Conservation (phyloP, 2,888 invertebrate genomes). For the Drosophila mayaguana region DNA sequence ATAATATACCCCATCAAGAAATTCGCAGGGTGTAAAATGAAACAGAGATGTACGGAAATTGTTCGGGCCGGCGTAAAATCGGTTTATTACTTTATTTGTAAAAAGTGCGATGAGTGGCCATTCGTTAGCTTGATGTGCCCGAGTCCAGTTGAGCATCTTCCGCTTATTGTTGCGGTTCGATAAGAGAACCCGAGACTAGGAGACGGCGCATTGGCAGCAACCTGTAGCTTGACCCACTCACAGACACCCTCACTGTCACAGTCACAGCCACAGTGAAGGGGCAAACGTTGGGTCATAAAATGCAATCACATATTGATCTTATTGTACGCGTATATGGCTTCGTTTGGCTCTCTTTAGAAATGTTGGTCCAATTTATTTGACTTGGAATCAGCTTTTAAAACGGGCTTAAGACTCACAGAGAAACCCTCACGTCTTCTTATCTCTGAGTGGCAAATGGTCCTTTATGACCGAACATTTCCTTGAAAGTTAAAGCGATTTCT, state of each 20-base stretch:
- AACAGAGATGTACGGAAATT: slow-evolving; percentile 56
- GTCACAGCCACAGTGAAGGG: not conserved
- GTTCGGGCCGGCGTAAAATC: slow-evolving; percentile 69
- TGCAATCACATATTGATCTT: slow-evolving; percentile 69
- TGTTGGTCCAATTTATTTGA: slow-evolving; percentile 66
- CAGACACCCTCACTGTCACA: not conserved
- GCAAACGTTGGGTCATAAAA: slow-evolving; percentile 49
- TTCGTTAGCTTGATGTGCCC: slow-evolving; percentile 25
- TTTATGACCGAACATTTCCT: slow-evolving; percentile 51
- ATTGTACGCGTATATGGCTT: slow-evolving; percentile 37
- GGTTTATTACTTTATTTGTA: slow-evolving; percentile 80
- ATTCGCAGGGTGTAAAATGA: not conserved
- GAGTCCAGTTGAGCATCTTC: slow-evolving; percentile 13
- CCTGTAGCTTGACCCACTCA: slow-evolving; percentile 57
- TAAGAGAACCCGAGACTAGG: slow-evolving; percentile 42
- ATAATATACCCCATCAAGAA: not conserved
- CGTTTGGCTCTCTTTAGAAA: slow-evolving; percentile 33
- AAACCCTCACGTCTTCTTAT: slow-evolving; percentile 48
- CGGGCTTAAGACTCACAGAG: slow-evolving; percentile 35
- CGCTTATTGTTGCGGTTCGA: slow-evolving; percentile 46
- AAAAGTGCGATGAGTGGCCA: slow-evolving; percentile 47
- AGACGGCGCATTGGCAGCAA: slow-evolving; percentile 42
- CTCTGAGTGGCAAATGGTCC: slow-evolving; percentile 28
- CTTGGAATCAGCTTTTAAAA: slow-evolving; percentile 68
- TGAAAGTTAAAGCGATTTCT: slow-evolving; percentile 13